Evolutionary conservation across 2,888 invertebrate species (phyloP), one percentile per base, ranked within the genome.

Genomic region (Thecocarcelia acutangulata): DNA sequence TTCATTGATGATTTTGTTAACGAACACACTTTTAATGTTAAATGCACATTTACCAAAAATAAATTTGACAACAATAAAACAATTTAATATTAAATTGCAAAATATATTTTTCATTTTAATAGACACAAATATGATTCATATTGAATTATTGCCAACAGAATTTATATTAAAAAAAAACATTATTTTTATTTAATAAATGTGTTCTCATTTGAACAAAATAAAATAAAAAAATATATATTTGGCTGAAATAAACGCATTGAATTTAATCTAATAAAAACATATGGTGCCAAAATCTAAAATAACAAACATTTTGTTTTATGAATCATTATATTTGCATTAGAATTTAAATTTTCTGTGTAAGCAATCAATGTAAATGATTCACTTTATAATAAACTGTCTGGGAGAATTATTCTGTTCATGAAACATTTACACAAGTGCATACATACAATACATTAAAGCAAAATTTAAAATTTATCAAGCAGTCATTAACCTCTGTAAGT

Each of bases 71-170:
- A 24, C n/a, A 63, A 54, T 52, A 42, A 44, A 52, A 63, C 13
- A 63, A 54, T 54, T 73, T 6, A 54, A 33, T 61, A 59, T 59
- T 40, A 59, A 58, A 40, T 50, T 28, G 17, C 15, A 5, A 50
- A 42, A 50, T 28, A 50, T n/a, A 21, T 44, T 17, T 61, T 19
- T 59, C 4, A 48, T 40, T 48, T 13, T 15, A 46, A 24, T 12
- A 28, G 1, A 54, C 11, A 63, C 40, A 56, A 21, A 28, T 21
- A 54, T 73, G 78, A 79, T 61, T 66, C 68, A 75, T 80, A 42
- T 64, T 74, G 69, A 75, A 64, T 59, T 56, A 64, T 56, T 75
- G 74, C 69, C 74, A 75, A 70, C 50, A 74, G 17, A 40, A 59
- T 68, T 15, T 37, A 19, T 40, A 17, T 24, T 5, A 15, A 13